Evolutionary conservation across 2,888 invertebrate species (phyloP).

Genomic region (Dryobotodes eremita): DNA sequence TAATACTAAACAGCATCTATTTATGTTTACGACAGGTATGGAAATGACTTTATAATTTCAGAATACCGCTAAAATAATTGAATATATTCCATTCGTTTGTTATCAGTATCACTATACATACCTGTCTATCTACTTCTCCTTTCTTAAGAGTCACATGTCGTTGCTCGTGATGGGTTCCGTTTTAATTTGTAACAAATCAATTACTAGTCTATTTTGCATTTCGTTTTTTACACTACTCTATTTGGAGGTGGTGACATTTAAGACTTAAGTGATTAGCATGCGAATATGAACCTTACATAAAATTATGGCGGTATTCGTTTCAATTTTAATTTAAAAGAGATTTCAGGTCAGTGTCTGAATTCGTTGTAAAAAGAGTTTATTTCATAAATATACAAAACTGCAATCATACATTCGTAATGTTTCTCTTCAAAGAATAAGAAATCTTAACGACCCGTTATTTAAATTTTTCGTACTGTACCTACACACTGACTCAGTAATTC

Average conservation of each 20-base stretch:
- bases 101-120: neutral
- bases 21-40: neutral
- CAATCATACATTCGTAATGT: slow-evolving; percentile 55
- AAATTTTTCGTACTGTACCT: slow-evolving; percentile 57
- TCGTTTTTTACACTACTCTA: neutral
- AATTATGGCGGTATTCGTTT: neutral
- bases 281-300: neutral
- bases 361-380: slow-evolving; percentile 54
- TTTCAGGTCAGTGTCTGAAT: slow-evolving; percentile 39
- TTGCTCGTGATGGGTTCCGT: neutral
- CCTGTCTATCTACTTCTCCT: neutral
- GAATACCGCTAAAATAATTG: too few relatives aligned
- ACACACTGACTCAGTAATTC: slow-evolving; percentile 43
- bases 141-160: neutral
- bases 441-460: slow-evolving; percentile 58
- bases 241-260: neutral
- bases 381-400: slow-evolving; percentile 46
- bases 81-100: too few relatives aligned
- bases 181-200: neutral
- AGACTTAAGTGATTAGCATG: neutral
- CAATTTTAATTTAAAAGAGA: slow-evolving; percentile 13
- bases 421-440: slow-evolving; percentile 56
- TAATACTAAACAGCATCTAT: slow-evolving; percentile 9
- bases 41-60: neutral
- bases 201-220: neutral